Percentiles rank a stretch among this genome's conserved stretches.
Evolutionary conservation across 2,113 vertebrate species (phyloP).

Genomic region (Cyphotilapia sp.): DNA sequence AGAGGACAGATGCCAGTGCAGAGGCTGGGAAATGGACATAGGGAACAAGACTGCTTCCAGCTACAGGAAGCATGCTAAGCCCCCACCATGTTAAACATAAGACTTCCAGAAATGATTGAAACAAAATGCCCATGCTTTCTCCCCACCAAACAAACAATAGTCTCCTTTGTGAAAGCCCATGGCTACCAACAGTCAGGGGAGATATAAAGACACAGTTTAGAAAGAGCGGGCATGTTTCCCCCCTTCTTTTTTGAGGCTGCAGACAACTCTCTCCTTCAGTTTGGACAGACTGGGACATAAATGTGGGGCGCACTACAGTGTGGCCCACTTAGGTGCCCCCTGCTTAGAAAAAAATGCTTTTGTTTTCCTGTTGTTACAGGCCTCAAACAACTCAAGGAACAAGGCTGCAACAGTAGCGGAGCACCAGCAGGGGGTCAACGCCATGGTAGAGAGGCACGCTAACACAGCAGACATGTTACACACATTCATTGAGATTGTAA

Average conservation of each 20-base stretch:
- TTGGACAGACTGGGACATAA: constrained; percentile 24
- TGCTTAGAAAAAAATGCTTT: constrained; percentile 58
- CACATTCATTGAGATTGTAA: background rate
- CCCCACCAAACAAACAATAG: constrained; percentile 79
- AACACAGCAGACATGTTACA: constrained; percentile 19
- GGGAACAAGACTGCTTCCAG: constrained; percentile 33
- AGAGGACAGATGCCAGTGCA: constrained; percentile 11
- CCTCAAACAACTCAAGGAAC: constrained; percentile 44
- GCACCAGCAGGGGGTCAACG: constrained; percentile 49
- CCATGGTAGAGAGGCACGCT: background rate
- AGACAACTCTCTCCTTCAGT: constrained; percentile 31
- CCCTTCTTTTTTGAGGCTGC: background rate
- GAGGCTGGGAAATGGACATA: constrained; percentile 17
- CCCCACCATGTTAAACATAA: constrained; percentile 76
- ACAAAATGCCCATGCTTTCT: constrained; percentile 75
- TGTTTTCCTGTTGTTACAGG: constrained; percentile 50
- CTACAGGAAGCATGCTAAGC: constrained; percentile 57
- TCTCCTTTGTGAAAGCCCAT: constrained; percentile 75
- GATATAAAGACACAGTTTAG: constrained; percentile 83
- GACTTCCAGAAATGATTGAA: constrained; percentile 91
- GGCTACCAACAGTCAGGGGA: constrained; percentile 71
- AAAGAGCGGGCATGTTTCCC: constrained; percentile 45
- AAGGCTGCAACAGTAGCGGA: background rate
- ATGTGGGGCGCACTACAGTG: constrained; percentile 3
- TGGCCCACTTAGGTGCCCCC: constrained; percentile 21